These are phyloP conservation scores for Drosophila trapezifrons DNA, from an alignment of 1,140 invertebrate species.

Conservation along the genomic window DNA sequence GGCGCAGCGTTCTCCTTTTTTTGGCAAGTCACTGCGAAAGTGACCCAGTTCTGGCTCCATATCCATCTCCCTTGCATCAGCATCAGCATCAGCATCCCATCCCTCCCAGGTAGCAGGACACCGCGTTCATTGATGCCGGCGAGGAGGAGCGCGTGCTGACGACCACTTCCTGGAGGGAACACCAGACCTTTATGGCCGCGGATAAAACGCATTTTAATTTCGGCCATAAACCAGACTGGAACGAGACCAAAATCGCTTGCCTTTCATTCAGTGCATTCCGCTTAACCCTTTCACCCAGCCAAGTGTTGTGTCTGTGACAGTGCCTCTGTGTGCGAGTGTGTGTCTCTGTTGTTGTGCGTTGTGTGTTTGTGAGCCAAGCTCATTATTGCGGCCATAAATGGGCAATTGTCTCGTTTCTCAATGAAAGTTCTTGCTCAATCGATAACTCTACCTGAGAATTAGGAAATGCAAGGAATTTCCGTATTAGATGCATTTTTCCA, in stretches of 20 bases:
- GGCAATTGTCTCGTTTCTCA: constrained; percentile 59
- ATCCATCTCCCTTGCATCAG: constrained; percentile 19
- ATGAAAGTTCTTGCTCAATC: constrained; percentile 62
- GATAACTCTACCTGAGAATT: constrained; percentile 57
- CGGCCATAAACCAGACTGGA: constrained; percentile 65
- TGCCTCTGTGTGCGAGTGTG: neutral
- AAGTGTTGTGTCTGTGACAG: constrained; percentile 32
- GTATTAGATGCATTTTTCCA: neutral
- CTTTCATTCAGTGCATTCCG: constrained; percentile 65
- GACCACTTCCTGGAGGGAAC: constrained; percentile 61
- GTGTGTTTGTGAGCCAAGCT: constrained; percentile 48
- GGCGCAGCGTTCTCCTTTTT: constrained; percentile 65
- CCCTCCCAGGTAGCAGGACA: constrained; percentile 27
- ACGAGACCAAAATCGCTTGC: constrained; percentile 41
- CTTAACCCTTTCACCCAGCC: constrained; percentile 72
- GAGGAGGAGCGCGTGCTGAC: constrained; percentile 53
- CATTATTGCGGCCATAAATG: constrained; percentile 66
- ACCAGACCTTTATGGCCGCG: constrained; percentile 62
- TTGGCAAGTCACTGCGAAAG: constrained; percentile 80
- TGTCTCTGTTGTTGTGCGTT: constrained; percentile 6
- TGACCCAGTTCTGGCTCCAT: constrained; percentile 68
- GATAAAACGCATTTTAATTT: constrained; percentile 80
- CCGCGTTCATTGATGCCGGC: constrained; percentile 65
- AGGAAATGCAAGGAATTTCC: constrained; percentile 55
- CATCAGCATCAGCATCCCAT: constrained; percentile 5